A percentile compares a stretch with the other conserved stretches of the same genome.
Conservation (phyloP, 1,140 invertebrate species). For the Dryas iulia region DNA sequence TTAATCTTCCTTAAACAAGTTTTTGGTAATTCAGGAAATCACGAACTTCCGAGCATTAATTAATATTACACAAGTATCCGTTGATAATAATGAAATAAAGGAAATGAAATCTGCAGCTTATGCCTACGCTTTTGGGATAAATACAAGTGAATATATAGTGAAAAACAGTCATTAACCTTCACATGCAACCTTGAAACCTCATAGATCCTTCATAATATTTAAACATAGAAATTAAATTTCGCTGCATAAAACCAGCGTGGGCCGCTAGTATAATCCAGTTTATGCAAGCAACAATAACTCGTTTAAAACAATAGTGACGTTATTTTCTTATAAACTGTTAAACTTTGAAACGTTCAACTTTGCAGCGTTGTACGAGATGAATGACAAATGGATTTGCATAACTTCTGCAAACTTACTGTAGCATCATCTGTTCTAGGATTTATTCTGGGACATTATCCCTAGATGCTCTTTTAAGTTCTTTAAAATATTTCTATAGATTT, state of each 20-base stretch:
- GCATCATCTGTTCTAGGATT: neutral
- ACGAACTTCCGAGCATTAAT: no score
- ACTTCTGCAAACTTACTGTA: neutral
- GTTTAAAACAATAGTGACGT: slow-evolving; percentile 2
- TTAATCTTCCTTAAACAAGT: no score
- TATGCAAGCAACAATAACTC: neutral
- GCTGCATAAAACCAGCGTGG: neutral
- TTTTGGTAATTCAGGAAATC: no score
- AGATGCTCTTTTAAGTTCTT: neutral
- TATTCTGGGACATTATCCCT: neutral
- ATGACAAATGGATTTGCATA: slow-evolving; percentile 4
- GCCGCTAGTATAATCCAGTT: neutral
- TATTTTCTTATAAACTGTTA: slow-evolving; percentile 1
- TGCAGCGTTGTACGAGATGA: neutral
- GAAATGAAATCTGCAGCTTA: no score
- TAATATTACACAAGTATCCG: no score
- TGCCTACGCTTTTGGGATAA: no score
- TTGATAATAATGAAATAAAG: no score
- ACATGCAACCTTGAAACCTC: no score
- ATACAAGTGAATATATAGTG: no score
- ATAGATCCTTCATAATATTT: no score
- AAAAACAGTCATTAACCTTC: no score
- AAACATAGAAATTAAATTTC: no score
- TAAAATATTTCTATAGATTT: neutral
- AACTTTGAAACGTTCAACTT: neutral